Base-by-base conservation (phyloP, 2,888 invertebrate genomes). In the Helicoverpa assulta region DNA sequence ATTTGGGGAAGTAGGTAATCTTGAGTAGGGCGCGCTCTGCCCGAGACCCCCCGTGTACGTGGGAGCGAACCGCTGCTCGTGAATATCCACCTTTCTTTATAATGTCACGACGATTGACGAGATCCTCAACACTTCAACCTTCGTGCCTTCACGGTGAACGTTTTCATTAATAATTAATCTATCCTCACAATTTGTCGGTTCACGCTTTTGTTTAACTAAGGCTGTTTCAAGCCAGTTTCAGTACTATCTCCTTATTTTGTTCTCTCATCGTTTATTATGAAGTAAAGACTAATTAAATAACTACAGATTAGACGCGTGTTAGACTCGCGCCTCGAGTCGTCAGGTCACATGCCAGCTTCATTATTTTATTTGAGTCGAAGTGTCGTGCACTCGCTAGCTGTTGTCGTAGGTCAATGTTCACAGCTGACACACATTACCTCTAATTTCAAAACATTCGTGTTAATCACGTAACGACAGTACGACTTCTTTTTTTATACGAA, bases 351-450 rank as follows among this genome's bases (percentile, higher is more conserved):
- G 40, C 18, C 12, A 26, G 10, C 10, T 58, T 26, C 10, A 26
- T 5, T 19, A 5, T 18, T 50, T 43, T 10, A 51, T 21, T 40
- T n/a, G 26, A 51, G 21, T 19, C 47, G n/a, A n/a, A 18, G 50
- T 14, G 50, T 43, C 26, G 16, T 10, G n/a, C 47, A 47, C 16
- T 47, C 16, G 47, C 47, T 47, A 0, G n/a, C 43, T 14, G 43
- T 63, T 61, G 64, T 14, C 60, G 40, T 64, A 68, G 74, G 74
- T 68, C 56, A 53, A 58, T 51, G 51, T 18, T 58, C 19, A n/a
- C 51, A 12, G 21, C 12, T 8, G 50, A 14, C 18, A n/a, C 53
- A 50, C 5, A 58, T 51, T 51, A n/a, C n/a, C n/a, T n/a, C n/a
- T n/a, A 14, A 37, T 52, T 50, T 43, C 0, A 64, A 62, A 63